Percentiles rank a stretch among this genome's conserved stretches.
phyloP scores from a whole-genome alignment of 53 echinoderm and acorn worm species.

The Zoroaster sp. region DNA sequence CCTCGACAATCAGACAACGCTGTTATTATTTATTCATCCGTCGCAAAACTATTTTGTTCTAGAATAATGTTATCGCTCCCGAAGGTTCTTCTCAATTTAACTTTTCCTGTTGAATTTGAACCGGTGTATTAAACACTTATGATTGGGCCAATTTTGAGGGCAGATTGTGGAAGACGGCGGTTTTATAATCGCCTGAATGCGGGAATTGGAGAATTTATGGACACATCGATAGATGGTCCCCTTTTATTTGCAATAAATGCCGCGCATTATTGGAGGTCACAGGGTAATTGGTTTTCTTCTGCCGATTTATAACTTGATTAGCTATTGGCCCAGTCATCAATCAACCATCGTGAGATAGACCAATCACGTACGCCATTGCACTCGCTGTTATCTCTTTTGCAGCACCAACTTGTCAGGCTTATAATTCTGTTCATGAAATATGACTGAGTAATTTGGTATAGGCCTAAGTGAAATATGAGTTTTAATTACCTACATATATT shows the following conservation, averaged over 20 bases:
- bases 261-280: conserved; percentile 17
- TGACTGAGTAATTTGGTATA: neutral
- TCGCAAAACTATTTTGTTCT: neutral
- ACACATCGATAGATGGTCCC: neutral
- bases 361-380: neutral
- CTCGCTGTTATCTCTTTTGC: neutral
- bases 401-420: neutral
- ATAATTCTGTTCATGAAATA: neutral
- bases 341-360: neutral
- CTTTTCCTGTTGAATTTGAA: conserved; percentile 11
- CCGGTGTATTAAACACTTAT: neutral
- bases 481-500: too few species aligned
- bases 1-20: neutral
- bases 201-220: conserved; percentile 23
- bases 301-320: conserved; percentile 34
- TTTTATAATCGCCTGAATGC: neutral
- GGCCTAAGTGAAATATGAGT: neutral
- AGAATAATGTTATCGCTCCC: conserved; percentile 29
- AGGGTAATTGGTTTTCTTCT: conserved; percentile 56
- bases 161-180: neutral
- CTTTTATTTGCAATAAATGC: conserved; percentile 31
- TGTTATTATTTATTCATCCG: neutral
- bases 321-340: conserved; percentile 37
- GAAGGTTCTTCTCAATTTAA: neutral
- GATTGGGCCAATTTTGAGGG: neutral